Conservation (phyloP, 1,140 invertebrate genomes). For the Polypedilum pembai region DNA sequence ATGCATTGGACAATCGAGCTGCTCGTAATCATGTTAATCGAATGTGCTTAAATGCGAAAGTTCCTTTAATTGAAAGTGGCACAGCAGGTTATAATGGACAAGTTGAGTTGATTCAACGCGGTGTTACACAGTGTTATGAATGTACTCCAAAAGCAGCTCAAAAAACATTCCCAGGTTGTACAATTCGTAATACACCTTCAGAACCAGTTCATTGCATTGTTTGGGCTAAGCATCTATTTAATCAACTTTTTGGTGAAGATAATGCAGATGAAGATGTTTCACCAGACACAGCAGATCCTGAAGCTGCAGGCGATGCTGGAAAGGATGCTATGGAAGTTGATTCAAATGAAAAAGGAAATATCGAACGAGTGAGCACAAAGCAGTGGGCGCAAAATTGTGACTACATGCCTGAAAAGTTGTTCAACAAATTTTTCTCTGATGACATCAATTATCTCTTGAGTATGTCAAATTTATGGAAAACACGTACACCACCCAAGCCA, state of each 20-base stretch:
- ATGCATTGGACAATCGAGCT: slow-evolving; percentile 93
- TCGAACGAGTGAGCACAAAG: slow-evolving; percentile 77
- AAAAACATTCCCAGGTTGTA: slow-evolving; percentile 95
- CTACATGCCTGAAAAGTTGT: slow-evolving; percentile 78
- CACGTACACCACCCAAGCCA: slow-evolving; percentile 71
- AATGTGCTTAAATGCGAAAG: slow-evolving; percentile 91
- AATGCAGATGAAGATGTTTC: slow-evolving; percentile 97
- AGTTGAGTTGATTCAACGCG: slow-evolving; percentile 81
- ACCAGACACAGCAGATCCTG: slow-evolving; percentile 91
- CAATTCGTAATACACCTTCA: slow-evolving; percentile 98
- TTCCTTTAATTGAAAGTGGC: slow-evolving; percentile 93
- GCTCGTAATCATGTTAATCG: slow-evolving; percentile 98
- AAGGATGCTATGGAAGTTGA: slow-evolving; percentile 41
- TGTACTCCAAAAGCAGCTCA: slow-evolving; percentile 86
- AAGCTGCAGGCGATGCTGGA: slow-evolving; percentile 52
- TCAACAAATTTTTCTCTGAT: slow-evolving; percentile 86
- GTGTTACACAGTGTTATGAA: slow-evolving; percentile 92
- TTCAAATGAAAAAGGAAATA: slow-evolving; percentile 50
- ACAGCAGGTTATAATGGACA: slow-evolving; percentile 91
- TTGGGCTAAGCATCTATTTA: slow-evolving; percentile 98
- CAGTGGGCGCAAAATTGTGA: slow-evolving; percentile 76
- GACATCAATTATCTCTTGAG: slow-evolving; percentile 92
- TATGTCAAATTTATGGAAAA: slow-evolving; percentile 94
- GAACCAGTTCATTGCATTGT: slow-evolving; percentile 99
- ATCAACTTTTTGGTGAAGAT: slow-evolving; percentile 94